These are phyloP conservation scores for Antennarius striatus DNA, from an alignment of 2,113 vertebrate genomes.

Conservation along the genomic window DNA sequence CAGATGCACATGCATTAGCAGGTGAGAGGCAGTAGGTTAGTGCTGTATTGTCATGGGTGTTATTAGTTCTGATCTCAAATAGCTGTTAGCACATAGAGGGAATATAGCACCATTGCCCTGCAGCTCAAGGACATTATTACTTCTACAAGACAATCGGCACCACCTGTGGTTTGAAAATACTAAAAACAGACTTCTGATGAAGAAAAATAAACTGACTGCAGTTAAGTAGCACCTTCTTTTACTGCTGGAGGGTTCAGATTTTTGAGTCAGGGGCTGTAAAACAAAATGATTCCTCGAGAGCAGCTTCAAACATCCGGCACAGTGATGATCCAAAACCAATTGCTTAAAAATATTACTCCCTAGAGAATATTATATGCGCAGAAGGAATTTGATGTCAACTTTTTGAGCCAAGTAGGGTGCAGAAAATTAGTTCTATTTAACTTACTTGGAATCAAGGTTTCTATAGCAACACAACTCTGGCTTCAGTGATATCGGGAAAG, in stretches of 20 bases:
- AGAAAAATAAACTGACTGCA: background rate
- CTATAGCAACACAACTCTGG: slow-evolving; percentile 61
- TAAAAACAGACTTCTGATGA: slow-evolving; percentile 22
- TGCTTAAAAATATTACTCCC: background rate
- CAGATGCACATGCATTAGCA: slow-evolving; percentile 6
- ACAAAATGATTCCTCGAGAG: no score
- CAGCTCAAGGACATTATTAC: slow-evolving; percentile 49
- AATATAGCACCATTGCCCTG: slow-evolving; percentile 25
- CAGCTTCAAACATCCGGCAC: no score
- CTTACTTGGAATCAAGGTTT: slow-evolving; percentile 53
- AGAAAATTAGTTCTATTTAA: slow-evolving; percentile 49
- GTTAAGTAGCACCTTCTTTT: background rate
- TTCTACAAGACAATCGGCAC: slow-evolving; percentile 31
- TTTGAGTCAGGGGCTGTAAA: background rate
- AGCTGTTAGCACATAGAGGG: slow-evolving; percentile 29
- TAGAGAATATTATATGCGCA: slow-evolving; percentile 16
- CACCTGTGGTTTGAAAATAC: slow-evolving; percentile 49
- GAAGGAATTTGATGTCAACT: slow-evolving; percentile 24
- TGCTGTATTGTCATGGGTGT: slow-evolving; percentile 43
- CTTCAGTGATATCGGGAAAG: slow-evolving; percentile 53
- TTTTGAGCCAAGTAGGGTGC: slow-evolving; percentile 28
- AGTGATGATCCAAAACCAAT: slow-evolving; percentile 1
- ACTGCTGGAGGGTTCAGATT: background rate
- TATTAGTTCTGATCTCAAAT: slow-evolving; percentile 46
- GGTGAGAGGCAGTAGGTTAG: slow-evolving; percentile 33